Conservation (phyloP, 2,888 invertebrate species). For the Drosophila helvetica region DNA sequence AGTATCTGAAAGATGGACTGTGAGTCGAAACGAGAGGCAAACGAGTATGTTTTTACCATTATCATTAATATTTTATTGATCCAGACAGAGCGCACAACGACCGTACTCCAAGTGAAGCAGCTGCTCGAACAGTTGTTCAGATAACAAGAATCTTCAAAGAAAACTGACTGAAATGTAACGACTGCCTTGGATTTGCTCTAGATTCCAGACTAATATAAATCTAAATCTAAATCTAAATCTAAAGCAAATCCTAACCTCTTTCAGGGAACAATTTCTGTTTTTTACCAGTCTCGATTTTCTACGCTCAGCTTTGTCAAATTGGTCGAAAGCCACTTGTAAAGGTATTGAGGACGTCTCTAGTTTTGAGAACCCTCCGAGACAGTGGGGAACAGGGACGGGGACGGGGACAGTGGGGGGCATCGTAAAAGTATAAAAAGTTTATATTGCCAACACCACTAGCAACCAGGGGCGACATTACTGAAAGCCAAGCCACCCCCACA, state of each 20-base stretch:
- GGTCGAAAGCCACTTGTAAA: conserved; percentile 35
- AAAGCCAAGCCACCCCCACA: conserved; percentile 34
- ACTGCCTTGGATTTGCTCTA: neutral
- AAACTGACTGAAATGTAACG: neutral
- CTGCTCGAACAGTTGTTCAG: neutral
- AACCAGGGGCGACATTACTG: conserved; percentile 54
- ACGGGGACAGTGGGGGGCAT: neutral
- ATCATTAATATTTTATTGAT: too few species aligned
- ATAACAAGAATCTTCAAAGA: neutral
- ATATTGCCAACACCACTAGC: conserved; percentile 63
- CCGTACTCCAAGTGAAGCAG: neutral
- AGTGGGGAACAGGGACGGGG: neutral
- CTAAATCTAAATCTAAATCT: neutral
- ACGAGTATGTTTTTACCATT: too few species aligned
- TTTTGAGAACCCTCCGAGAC: neutral
- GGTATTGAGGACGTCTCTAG: conserved; percentile 30
- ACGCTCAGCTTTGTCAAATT: conserved; percentile 43
- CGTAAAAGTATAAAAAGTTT: conserved; percentile 63
- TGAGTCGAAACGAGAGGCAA: too few species aligned
- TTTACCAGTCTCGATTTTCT: conserved; percentile 18
- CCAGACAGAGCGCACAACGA: too few species aligned
- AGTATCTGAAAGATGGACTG: neutral
- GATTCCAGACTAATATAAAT: neutral
- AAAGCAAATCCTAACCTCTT: conserved; percentile 9
- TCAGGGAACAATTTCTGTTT: conserved; percentile 14